Evolutionary conservation across 53 echinoderm and acorn worm species (phyloP).

Genomic region (Paracentrotus lividus): DNA sequence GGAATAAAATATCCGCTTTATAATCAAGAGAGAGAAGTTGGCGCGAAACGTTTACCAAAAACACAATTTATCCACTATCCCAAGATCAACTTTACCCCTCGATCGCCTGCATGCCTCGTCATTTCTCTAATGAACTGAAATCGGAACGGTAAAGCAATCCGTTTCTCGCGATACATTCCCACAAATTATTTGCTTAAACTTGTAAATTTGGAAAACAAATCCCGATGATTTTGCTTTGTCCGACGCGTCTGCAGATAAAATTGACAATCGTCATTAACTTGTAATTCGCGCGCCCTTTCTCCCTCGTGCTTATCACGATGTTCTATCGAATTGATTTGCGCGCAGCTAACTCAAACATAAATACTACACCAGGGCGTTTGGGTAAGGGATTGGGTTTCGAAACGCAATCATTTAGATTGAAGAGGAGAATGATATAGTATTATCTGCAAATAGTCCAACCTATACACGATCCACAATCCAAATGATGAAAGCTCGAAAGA

Average conservation of each 20-base stretch:
- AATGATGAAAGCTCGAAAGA: neutral
- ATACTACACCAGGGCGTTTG: conserved; percentile 30
- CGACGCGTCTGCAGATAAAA: conserved; percentile 7
- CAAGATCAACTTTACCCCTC: neutral
- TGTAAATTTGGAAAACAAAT: conserved; percentile 60
- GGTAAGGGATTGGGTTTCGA: conserved; percentile 40
- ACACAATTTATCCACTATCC: neutral
- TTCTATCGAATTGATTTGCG: conserved; percentile 39
- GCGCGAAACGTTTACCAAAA: neutral
- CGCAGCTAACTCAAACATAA: conserved; percentile 34
- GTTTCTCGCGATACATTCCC: conserved; percentile 8
- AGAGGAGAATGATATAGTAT: conserved; percentile 41
- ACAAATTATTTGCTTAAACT: conserved; percentile 55
- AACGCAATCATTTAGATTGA: conserved; percentile 54
- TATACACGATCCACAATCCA: conserved; percentile 11
- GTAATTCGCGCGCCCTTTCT: conserved; percentile 33
- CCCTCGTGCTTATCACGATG: neutral
- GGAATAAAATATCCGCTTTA: no score
- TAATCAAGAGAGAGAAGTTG: neutral
- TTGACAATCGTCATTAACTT: conserved; percentile 57
- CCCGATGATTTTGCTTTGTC: conserved; percentile 9
- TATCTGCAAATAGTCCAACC: conserved; percentile 49
- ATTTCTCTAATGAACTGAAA: conserved; percentile 39
- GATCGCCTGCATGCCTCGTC: neutral
- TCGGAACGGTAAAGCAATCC: neutral